A percentile compares a stretch with the other conserved stretches of the same genome.
These are phyloP conservation scores for Prochilodus magdalenae DNA, from an alignment of 2,113 vertebrate genomes.

Conservation along the genomic window DNA sequence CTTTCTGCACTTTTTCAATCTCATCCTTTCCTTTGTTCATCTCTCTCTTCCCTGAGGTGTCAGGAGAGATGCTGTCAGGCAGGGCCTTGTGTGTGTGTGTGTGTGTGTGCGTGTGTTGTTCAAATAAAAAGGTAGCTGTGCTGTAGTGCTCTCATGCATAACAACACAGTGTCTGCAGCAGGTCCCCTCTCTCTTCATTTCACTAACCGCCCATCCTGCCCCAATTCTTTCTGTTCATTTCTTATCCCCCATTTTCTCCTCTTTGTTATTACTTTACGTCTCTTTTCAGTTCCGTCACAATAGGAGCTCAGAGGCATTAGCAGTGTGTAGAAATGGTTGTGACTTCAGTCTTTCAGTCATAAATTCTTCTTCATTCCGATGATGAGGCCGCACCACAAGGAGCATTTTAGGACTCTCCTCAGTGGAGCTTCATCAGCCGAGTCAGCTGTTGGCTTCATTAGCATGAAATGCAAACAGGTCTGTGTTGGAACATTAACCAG, in stretches of 20 bases:
- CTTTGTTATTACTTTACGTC: not conserved
- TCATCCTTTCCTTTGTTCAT: conserved; percentile 46
- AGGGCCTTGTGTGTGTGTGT: conserved; percentile 46
- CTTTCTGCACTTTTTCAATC: conserved; percentile 34
- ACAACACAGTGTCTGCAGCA: conserved; percentile 62
- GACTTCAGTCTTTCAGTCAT: not conserved
- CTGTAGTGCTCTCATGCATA: conserved; percentile 64
- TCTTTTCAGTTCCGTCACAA: conserved; percentile 4
- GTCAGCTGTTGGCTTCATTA: not conserved
- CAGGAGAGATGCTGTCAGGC: conserved; percentile 35
- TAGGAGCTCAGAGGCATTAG: conserved; percentile 18
- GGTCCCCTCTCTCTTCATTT: conserved; percentile 30
- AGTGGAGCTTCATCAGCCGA: not conserved
- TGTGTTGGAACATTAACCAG: not conserved
- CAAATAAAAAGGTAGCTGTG: conserved; percentile 28
- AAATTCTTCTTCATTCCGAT: not conserved
- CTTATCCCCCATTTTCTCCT: not conserved
- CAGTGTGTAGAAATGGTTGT: not conserved
- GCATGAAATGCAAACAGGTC: not conserved
- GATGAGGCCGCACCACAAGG: not conserved
- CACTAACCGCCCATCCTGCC: not conserved
- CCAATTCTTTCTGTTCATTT: not conserved
- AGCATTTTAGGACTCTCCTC: not conserved
- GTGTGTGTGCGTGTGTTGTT: conserved; percentile 15
- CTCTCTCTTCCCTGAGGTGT: conserved; percentile 35